Evolutionary conservation across 2,113 vertebrate genomes (phyloP).

Genomic region (Hyperoodon ampullatus): DNA sequence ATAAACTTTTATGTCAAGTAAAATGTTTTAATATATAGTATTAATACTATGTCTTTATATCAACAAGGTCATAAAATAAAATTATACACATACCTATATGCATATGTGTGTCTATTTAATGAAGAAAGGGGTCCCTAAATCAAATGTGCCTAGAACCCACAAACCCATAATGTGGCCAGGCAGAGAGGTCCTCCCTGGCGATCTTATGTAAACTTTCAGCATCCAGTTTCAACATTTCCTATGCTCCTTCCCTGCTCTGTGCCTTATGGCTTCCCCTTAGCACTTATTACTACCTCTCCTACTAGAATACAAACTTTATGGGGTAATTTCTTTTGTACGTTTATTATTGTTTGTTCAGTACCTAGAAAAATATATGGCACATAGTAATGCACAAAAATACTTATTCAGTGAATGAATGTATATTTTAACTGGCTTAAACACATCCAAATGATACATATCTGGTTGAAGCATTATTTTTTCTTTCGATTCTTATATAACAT

Average conservation of each 20-base stretch:
- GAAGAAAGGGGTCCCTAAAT: not conserved
- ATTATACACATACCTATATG: not conserved
- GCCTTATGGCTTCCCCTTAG: not conserved
- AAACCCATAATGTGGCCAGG: not conserved
- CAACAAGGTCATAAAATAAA: not conserved
- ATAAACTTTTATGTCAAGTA: not conserved
- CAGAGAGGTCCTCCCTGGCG: not conserved
- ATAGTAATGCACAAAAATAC: not conserved
- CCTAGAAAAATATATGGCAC: not conserved
- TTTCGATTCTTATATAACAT: not conserved
- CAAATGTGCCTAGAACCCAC: not conserved
- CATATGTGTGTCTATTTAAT: not conserved
- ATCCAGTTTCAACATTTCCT: not conserved
- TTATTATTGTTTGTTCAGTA: not conserved
- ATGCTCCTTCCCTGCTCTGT: not conserved
- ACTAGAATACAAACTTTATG: not conserved
- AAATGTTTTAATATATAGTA: not conserved
- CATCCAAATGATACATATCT: not conserved
- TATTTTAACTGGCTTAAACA: not conserved
- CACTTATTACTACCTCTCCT: not conserved
- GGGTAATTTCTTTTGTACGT: not conserved
- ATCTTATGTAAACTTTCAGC: not conserved
- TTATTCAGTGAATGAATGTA: not conserved
- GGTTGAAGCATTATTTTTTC: not conserved
- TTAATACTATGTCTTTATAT: not conserved